Base-by-base conservation (phyloP, 2,888 invertebrate genomes). In the Fabriciana adippe region DNA sequence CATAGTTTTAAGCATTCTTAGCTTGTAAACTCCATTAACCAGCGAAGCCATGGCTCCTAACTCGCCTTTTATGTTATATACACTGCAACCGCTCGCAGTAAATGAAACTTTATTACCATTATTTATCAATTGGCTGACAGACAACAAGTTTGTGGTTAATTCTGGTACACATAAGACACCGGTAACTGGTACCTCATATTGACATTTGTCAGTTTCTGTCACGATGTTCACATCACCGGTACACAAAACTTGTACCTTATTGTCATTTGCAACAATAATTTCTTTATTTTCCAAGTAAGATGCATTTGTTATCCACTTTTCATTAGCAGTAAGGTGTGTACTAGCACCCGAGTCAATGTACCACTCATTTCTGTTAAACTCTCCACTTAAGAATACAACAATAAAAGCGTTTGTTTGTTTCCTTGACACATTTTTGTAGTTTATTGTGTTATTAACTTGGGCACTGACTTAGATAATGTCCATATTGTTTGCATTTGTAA, bases 41-140 rank as follows among this genome's bases (percentile, higher is more conserved):
- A 68, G 57, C 14, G 14, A 5, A 35, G 65, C 68, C 41, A 56
- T 62, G 14, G 65, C 65, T 1, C 65, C 62, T 6, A 68, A 16
- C 11, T 5, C 45, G 18, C 50, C 55, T 3, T 61, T 64, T 18
- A 26, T 45, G 14, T 68, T 64, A 14, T 64, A 68, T 16, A 68
- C 41, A 21, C 47, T 18, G 60, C 64, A 68, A 47, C 60, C 41
- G 35, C 41, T 16, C 2, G 45, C 35, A 3, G 8, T 54, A 45
- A 66, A 66, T 8, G 16, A 16, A 3, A 66, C 60, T 48, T 16
- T 31, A 11, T 61, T 61, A 11, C 61, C 50, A 3, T 61, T 61
- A 15, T 18, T 51, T 5, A 61, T 51, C 35, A 51, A 61, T 26
- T 55, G 21, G 11, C 21, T 55, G 11, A 55, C 26, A 14, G 64